Evolutionary conservation across 2,888 invertebrate species (phyloP).

Genomic region (Villa cingulata): DNA sequence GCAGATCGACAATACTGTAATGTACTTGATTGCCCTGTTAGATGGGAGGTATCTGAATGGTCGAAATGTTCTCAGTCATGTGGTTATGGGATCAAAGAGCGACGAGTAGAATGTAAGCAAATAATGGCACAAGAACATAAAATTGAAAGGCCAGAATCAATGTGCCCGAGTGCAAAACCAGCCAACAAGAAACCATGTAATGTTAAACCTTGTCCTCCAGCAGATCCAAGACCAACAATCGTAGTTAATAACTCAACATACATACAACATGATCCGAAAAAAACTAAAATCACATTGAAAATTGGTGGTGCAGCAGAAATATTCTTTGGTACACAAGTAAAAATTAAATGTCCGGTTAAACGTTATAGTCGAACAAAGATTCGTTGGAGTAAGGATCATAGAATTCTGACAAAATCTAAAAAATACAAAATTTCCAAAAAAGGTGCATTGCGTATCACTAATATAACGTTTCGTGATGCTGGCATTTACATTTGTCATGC

Average conservation of each 20-base stretch:
- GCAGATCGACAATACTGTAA: conserved; percentile 84
- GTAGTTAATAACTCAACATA: conserved; percentile 68
- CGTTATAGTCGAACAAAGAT: conserved; percentile 67
- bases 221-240: conserved; percentile 59
- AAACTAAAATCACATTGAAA: conserved; percentile 68
- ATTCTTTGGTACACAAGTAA: conserved; percentile 80
- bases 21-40: conserved; percentile 80
- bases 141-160: conserved; percentile 59
- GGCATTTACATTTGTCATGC: conserved; percentile 80
- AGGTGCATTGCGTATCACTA: conserved; percentile 75
- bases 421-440: conserved; percentile 82
- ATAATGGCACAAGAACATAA: conserved; percentile 87
- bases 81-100: conserved; percentile 76
- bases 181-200: conserved; percentile 73
- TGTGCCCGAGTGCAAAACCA: conserved; percentile 64
- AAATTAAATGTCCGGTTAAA: conserved; percentile 87
- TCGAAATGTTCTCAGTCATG: conserved; percentile 85
- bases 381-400: conserved; percentile 79
- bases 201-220: conserved; percentile 60
- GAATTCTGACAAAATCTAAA: conserved; percentile 58
- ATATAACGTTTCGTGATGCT: conserved; percentile 65
- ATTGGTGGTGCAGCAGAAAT: conserved; percentile 84
- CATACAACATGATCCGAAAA: conserved; percentile 69
- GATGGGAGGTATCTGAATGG: conserved; percentile 83
- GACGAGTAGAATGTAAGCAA: conserved; percentile 77